Conservation (phyloP, 2,113 vertebrate species). For the Rhombomys opimus region DNA sequence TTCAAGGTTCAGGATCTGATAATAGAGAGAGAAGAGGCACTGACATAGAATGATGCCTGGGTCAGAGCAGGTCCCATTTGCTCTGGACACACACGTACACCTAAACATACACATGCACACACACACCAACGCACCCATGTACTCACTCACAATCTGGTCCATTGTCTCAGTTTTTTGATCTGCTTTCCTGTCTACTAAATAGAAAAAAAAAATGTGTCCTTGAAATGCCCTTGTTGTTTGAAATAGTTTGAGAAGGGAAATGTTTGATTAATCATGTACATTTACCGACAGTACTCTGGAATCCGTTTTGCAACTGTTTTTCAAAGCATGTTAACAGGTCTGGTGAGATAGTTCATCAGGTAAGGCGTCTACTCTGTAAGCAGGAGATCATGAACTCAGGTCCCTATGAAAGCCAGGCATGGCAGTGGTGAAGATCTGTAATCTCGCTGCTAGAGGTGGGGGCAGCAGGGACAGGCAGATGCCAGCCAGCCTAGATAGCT, state of each 20-base stretch:
- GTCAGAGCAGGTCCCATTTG: background rate
- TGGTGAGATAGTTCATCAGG: background rate
- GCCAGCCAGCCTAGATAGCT: background rate
- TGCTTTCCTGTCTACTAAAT: background rate
- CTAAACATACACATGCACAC: background rate
- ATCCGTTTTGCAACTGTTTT: background rate
- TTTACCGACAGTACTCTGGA: background rate
- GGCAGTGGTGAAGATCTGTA: background rate
- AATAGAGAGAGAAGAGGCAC: background rate
- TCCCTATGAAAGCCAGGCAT: background rate
- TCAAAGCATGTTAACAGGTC: background rate
- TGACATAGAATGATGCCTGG: background rate
- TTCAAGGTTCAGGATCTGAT: background rate
- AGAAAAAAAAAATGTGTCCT: conserved; percentile 46
- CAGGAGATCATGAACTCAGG: background rate
- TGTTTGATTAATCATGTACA: background rate
- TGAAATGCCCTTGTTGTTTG: conserved; percentile 29
- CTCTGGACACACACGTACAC: too few species aligned
- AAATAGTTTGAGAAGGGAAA: background rate
- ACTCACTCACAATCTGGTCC: background rate
- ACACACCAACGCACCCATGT: background rate
- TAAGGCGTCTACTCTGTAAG: background rate
- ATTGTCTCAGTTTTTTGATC: background rate
- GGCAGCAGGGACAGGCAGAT: background rate
- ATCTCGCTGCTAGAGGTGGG: background rate